A percentile compares a stretch with the other conserved stretches of the same genome.
Conservation (phyloP, 2,113 vertebrate species). For the Leiothrix lutea region DNA sequence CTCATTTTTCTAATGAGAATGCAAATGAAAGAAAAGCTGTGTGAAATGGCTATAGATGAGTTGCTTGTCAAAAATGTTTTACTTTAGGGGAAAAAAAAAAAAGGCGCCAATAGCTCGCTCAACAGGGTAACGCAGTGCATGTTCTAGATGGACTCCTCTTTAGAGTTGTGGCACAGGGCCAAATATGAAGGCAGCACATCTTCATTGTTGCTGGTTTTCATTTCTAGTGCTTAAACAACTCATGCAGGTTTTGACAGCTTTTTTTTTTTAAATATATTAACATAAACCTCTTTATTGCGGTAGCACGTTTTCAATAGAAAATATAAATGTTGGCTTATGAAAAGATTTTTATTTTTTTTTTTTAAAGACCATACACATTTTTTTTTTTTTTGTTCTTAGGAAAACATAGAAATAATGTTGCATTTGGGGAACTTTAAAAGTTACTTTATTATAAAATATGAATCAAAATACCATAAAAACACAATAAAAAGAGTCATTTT, state of each 20-base stretch:
- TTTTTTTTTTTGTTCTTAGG: neutral
- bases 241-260: slow-evolving; percentile 73
- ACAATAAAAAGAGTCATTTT: neutral
- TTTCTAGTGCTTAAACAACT: slow-evolving; percentile 73
- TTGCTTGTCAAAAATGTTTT: slow-evolving; percentile 84
- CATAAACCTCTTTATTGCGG: slow-evolving; percentile 33
- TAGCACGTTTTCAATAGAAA: neutral
- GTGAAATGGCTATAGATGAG: slow-evolving; percentile 82
- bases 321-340: neutral
- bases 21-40: slow-evolving; percentile 84
- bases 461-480: slow-evolving; percentile 26
- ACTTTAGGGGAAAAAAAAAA: neutral
- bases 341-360: neutral
- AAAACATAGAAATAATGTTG: neutral
- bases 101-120: neutral
- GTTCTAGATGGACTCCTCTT: slow-evolving; percentile 71
- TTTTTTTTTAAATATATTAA: slow-evolving; percentile 48
- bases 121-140: slow-evolving; percentile 20
- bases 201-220: slow-evolving; percentile 73
- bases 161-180: slow-evolving; percentile 75
- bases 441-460: slow-evolving; percentile 33
- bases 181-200: slow-evolving; percentile 73
- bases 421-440: slow-evolving; percentile 2
- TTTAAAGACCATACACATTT: neutral
- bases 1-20: slow-evolving; percentile 88